These are phyloP conservation scores for Chondrosia reniformis DNA, from an alignment of 37 sponge, comb jelly and placozoan genomes.

Conservation along the genomic window DNA sequence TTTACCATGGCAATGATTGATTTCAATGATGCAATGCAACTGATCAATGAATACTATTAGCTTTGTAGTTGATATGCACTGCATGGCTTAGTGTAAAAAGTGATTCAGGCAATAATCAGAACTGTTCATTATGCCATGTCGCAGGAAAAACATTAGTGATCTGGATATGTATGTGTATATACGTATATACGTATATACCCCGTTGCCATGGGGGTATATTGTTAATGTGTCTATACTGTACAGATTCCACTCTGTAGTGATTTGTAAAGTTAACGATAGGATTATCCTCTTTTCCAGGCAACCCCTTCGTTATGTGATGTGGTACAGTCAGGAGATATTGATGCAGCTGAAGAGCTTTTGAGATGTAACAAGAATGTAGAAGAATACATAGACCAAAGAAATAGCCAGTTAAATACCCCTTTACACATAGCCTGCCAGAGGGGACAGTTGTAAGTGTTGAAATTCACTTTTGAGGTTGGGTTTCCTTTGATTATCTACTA, in stretches of 20 bases:
- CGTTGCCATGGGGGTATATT: background rate
- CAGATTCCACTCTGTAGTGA: too few relatives aligned
- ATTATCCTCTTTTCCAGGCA: conserved; percentile 39
- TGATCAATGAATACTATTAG: too few relatives aligned
- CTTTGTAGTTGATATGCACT: too few relatives aligned
- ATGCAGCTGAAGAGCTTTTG: conserved; percentile 34
- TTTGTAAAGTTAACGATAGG: background rate
- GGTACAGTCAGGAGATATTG: conserved; percentile 73
- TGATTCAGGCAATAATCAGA: too few relatives aligned
- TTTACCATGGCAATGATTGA: too few relatives aligned
- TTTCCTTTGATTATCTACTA: background rate
- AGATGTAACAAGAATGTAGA: conserved; percentile 7
- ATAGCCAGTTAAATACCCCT: conserved; percentile 69
- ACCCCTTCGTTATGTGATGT: conserved; percentile 69
- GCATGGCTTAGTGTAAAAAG: too few relatives aligned
- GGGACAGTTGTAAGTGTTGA: conserved; percentile 55
- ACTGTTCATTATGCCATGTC: too few relatives aligned
- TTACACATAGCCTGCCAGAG: conserved; percentile 70
- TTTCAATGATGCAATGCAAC: too few relatives aligned
- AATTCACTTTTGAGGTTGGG: background rate
- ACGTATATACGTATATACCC: background rate
- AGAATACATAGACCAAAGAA: conserved; percentile 68
- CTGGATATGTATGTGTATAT: conserved; percentile 24
- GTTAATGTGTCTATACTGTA: too few relatives aligned
- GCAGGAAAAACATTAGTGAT: too few relatives aligned